A percentile compares a stretch with the other conserved stretches of the same genome.
Evolutionary conservation across 2,888 invertebrate genomes (phyloP).

Genomic region (Philereme transversata): DNA sequence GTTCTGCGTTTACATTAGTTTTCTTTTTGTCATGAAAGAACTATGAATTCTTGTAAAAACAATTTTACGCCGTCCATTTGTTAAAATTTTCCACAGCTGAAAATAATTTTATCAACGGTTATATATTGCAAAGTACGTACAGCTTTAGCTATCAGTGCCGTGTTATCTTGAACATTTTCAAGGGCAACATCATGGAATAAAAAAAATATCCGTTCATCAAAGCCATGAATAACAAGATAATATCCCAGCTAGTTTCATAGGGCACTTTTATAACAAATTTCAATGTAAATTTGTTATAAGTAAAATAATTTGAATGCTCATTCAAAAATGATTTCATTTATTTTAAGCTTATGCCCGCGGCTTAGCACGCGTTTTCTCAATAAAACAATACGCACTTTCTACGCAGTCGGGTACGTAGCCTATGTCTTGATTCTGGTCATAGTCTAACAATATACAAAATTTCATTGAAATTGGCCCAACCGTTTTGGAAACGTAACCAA

Average conservation of each 20-base stretch:
- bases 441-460: too few relatives aligned
- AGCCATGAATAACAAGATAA: conserved; percentile 10
- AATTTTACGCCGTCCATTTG: conserved; percentile 9
- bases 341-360: too few relatives aligned
- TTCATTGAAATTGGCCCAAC: too few relatives aligned
- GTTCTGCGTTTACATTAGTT: conserved; percentile 10
- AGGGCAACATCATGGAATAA: conserved; percentile 56
- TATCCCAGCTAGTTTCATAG: background rate
- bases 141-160: conserved; percentile 25
- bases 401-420: too few relatives aligned
- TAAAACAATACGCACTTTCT: too few relatives aligned
- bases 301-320: too few relatives aligned
- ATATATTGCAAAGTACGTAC: conserved; percentile 29
- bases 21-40: conserved; percentile 14
- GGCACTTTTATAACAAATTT: background rate
- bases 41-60: conserved; percentile 6
- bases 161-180: conserved; percentile 52
- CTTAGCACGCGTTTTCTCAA: too few relatives aligned
- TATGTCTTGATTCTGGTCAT: too few relatives aligned
- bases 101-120: conserved; percentile 42
- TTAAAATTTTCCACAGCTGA: conserved; percentile 38
- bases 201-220: conserved; percentile 38
- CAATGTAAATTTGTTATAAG: too few relatives aligned
- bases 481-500: too few relatives aligned
- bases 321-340: too few relatives aligned